Evolutionary conservation across 2,113 vertebrate genomes (phyloP), one percentile per base, ranked within the genome.

Genomic region (Parotia lawesii): DNA sequence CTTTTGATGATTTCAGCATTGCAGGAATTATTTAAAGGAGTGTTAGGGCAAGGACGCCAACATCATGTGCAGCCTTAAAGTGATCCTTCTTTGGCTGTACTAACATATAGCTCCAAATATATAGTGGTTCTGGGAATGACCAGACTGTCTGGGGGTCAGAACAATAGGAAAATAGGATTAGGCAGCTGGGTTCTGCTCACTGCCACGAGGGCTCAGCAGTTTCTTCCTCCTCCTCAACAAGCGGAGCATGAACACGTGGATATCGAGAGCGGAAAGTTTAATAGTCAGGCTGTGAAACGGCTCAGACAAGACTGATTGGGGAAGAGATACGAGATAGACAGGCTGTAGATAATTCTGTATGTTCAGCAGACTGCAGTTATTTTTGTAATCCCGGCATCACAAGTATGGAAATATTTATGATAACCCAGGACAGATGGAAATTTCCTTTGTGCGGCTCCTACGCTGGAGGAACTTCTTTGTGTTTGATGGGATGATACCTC

Each of bases 361-460:
- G 57, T 48, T 84, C 89, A 92, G 65, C 86, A 91, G 84, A 90
- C 84, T 95, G 86, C 48, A 85, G 73, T 78, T 78, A 65, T 72
- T 92, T 89, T 72, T 84, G 10, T 87, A 80, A 89, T 94, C 73
- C 66, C 2, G 5, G 8, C 80, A 85, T 53, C 80, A 79, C 57
- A 64, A 92, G 80, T 69, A 78, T 92, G 91, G 91, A 93, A 96
- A 89, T 89, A 42, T 81, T 96, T 96, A 79, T 53, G 80, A 53
- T 90, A 96, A 94, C 70, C n/a, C 57, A 53, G 84, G 76, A 90
- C 93, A 95, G 89, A 95, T 88, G 94, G 83, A 81, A 93, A 88
- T 89, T 90, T 93, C 50, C 40, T 84, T 89, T 81, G 38, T 6
- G 0, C 2, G 11, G 54, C 50, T 29, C 28, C 89, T 67, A 16